Conservation (phyloP, 2,113 vertebrate species). For the Lycaon pictus region DNA sequence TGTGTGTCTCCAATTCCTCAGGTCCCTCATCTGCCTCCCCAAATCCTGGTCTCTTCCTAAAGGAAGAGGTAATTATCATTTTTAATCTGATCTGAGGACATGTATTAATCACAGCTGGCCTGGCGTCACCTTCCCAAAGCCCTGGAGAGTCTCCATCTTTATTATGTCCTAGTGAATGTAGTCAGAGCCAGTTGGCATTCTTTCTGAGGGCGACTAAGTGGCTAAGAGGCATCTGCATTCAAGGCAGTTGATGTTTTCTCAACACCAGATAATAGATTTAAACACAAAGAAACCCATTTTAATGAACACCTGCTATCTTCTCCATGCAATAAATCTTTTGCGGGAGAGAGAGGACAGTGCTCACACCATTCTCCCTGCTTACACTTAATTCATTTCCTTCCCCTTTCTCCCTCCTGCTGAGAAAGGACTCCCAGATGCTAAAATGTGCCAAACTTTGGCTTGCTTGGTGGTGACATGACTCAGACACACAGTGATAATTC, state of each 20-base stretch:
- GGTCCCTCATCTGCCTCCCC: not conserved
- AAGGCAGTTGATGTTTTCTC: not conserved
- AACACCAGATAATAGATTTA: not conserved
- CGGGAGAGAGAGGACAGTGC: not conserved
- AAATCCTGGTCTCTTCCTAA: conserved; percentile 22
- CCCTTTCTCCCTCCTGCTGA: not conserved
- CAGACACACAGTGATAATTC: conserved; percentile 5
- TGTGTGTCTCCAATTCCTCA: not conserved
- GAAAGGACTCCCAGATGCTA: not conserved
- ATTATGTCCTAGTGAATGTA: conserved; percentile 43
- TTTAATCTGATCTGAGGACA: conserved; percentile 67
- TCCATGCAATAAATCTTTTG: not conserved
- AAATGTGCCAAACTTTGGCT: not conserved
- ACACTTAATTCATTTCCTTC: not conserved
- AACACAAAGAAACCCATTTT: conserved; percentile 18
- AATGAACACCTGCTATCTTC: conserved; percentile 57
- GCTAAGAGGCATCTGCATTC: not conserved
- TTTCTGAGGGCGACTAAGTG: conserved; percentile 45
- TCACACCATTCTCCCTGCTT: not conserved
- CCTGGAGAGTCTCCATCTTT: not conserved
- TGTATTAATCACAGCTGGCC: conserved; percentile 55
- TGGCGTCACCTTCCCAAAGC: conserved; percentile 38
- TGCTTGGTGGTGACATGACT: not conserved
- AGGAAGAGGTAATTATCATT: conserved; percentile 62
- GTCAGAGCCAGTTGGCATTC: conserved; percentile 50